Percentiles rank a stretch among this genome's conserved stretches.
These are phyloP conservation scores for Netelia inedita DNA, from an alignment of 2,888 invertebrate genomes.

Conservation along the genomic window DNA sequence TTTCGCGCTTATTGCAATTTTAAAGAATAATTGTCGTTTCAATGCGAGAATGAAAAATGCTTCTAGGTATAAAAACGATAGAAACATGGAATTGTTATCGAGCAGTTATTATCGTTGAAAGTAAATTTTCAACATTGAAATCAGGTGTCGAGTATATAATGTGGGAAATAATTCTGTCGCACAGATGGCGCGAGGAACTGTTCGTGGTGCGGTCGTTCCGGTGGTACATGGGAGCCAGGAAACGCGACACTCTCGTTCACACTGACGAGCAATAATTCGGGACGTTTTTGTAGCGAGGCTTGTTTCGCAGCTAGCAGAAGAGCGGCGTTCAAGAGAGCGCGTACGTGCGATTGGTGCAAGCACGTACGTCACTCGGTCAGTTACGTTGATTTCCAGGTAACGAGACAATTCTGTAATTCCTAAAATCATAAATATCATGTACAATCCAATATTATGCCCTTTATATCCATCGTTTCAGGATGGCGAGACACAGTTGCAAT, in stretches of 20 bases:
- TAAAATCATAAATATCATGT: background rate
- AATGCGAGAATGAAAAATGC: too few species aligned
- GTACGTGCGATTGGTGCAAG: constrained; percentile 97
- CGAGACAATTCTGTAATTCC: constrained; percentile 41
- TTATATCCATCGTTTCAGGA: constrained; percentile 87
- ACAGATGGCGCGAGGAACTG: constrained; percentile 76
- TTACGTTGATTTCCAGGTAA: constrained; percentile 92
- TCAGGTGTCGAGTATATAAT: background rate
- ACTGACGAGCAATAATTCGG: constrained; percentile 79
- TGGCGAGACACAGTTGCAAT: constrained; percentile 95
- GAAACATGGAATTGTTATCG: too few species aligned
- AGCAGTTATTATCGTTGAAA: too few species aligned
- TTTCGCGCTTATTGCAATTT: too few species aligned
- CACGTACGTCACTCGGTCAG: constrained; percentile 96
- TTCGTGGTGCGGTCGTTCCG: constrained; percentile 84
- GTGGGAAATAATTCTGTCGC: constrained; percentile 47
- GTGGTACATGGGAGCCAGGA: constrained; percentile 86
- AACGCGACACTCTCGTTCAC: constrained; percentile 83
- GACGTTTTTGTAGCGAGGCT: constrained; percentile 93
- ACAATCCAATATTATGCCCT: background rate
- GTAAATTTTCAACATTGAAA: background rate
- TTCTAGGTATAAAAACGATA: too few species aligned
- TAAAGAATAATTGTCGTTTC: too few species aligned
- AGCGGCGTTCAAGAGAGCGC: constrained; percentile 95
- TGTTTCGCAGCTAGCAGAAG: constrained; percentile 96